Percentiles rank a stretch among this genome's conserved stretches.
These are phyloP conservation scores for Rhamnusium bicolor DNA, from an alignment of 2,888 invertebrate species.

Conservation along the genomic window DNA sequence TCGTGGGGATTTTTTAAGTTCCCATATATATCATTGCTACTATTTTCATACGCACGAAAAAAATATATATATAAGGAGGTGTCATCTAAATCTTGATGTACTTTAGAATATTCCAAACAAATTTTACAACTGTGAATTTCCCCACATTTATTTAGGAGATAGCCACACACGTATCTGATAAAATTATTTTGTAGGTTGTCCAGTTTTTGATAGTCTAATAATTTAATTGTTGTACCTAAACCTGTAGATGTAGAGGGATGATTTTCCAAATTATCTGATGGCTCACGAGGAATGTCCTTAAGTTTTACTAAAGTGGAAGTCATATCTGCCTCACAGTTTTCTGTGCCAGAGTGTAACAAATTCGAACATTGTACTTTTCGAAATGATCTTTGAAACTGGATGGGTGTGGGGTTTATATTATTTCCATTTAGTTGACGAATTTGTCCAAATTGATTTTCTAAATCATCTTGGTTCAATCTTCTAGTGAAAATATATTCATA, in stretches of 20 bases:
- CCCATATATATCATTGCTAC: neutral
- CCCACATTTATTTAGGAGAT: neutral
- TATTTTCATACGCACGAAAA: neutral
- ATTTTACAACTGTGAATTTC: neutral
- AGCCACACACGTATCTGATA: neutral
- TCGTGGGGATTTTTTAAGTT: neutral
- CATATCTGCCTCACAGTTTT: constrained; percentile 13
- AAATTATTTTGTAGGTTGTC: neutral
- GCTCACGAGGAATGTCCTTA: neutral
- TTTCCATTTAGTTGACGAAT: constrained; percentile 9
- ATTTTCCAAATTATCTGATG: too few species aligned
- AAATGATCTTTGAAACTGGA: constrained; percentile 13
- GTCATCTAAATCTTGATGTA: neutral
- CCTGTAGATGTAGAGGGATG: too few species aligned
- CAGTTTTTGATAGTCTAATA: too few species aligned
- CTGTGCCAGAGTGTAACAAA: constrained; percentile 13
- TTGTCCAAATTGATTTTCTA: constrained; percentile 1
- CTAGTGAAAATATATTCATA: constrained; percentile 14
- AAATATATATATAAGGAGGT: neutral
- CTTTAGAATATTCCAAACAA: neutral
- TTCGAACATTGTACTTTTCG: neutral
- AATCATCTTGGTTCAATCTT: neutral
- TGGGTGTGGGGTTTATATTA: constrained; percentile 3
- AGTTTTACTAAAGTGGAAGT: neutral
- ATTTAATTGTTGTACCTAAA: too few species aligned